Conservation (phyloP, 2,113 vertebrate genomes). For the Leptobrachium leishanense region DNA sequence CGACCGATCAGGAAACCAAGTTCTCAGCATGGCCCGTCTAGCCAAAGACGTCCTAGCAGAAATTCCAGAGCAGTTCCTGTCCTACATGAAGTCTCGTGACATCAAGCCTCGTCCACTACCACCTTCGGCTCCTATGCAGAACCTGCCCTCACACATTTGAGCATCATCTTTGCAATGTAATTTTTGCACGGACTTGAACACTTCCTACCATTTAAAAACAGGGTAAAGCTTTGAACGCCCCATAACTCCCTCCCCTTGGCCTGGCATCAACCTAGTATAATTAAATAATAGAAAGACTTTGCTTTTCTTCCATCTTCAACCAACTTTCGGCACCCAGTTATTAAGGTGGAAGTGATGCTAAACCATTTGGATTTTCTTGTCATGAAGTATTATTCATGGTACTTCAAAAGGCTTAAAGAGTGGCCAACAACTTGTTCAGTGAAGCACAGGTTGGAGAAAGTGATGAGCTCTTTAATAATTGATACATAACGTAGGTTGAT, state of each 20-base stretch:
- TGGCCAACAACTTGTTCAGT: background rate
- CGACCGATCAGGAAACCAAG: constrained; percentile 91
- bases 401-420: background rate
- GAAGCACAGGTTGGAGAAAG: background rate
- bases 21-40: constrained; percentile 94
- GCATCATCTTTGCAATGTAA: constrained; percentile 11
- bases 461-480: constrained; percentile 5
- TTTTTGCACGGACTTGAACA: constrained; percentile 24
- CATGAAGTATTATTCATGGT: constrained; percentile 1
- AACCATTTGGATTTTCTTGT: background rate
- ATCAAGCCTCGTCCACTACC: constrained; percentile 79
- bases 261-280: constrained; percentile 34
- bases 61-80: constrained; percentile 93
- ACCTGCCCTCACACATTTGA: constrained; percentile 35
- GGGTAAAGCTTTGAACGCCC: constrained; percentile 30
- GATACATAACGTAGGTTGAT: background rate
- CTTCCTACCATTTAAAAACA: constrained; percentile 4
- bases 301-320: constrained; percentile 20
- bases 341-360: constrained; percentile 8
- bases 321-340: constrained; percentile 16
- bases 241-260: constrained; percentile 16
- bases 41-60: constrained; percentile 94
- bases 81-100: constrained; percentile 89
- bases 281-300: background rate
- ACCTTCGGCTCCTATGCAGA: constrained; percentile 60